Conservation (phyloP, 2,113 vertebrate species). For the Gadus chalcogrammus region DNA sequence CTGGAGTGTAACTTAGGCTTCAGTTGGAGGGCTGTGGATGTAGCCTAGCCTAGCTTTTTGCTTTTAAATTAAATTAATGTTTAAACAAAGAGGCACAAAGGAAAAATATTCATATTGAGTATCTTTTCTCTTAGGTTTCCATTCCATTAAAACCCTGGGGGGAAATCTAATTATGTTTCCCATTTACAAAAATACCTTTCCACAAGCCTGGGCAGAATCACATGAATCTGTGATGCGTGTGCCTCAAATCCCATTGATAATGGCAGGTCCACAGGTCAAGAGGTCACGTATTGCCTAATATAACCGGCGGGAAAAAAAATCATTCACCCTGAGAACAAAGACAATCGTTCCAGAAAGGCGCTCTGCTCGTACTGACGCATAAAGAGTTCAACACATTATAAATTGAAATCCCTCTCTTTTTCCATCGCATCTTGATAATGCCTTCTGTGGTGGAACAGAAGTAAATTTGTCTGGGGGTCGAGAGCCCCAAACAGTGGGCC, state of each 20-base stretch:
- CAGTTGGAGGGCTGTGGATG: constrained; percentile 53
- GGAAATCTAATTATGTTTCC: constrained; percentile 15
- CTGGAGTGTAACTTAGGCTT: constrained; percentile 24
- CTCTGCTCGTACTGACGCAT: no score
- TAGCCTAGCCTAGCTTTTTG: constrained; percentile 43
- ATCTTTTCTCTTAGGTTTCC: constrained; percentile 10
- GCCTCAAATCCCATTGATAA: no score
- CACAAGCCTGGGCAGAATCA: constrained; percentile 29
- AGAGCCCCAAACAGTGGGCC: no score
- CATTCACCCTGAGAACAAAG: no score
- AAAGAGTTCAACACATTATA: no score
- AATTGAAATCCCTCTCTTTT: no score
- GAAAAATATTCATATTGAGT: constrained; percentile 25
- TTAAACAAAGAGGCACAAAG: constrained; percentile 51
- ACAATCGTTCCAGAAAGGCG: no score
- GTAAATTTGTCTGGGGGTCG: no score
- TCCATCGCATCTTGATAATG: no score
- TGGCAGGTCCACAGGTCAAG: neutral
- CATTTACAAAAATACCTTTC: constrained; percentile 23
- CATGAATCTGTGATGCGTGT: neutral
- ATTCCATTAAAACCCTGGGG: constrained; percentile 24
- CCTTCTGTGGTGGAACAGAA: no score
- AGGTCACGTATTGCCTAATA: constrained; percentile 1
- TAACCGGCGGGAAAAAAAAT: no score
- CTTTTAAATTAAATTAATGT: constrained; percentile 30